Percentiles rank a stretch among this genome's conserved stretches.
phyloP scores from a whole-genome alignment of 2,888 invertebrate species.

The Noctua pronuba region DNA sequence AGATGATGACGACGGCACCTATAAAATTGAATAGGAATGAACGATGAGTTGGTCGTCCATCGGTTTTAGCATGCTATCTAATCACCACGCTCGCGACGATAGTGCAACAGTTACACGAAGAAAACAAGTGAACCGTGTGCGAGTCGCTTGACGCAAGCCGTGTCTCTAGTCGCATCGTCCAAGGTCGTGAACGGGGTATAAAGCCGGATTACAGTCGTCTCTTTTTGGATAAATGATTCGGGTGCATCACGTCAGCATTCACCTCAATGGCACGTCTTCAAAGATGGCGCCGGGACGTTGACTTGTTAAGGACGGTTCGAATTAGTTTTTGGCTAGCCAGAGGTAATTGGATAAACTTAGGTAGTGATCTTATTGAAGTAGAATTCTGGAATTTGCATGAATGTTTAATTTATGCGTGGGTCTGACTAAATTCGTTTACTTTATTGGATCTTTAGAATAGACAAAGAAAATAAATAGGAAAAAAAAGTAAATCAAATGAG shows the following conservation, averaged over 20 bases:
- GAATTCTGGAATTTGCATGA: slow-evolving; percentile 39
- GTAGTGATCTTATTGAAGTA: slow-evolving; percentile 25
- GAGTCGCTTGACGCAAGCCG: not conserved
- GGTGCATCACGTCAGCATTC: slow-evolving; percentile 37
- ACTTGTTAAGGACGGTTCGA: slow-evolving; percentile 23
- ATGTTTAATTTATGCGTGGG: slow-evolving; percentile 17
- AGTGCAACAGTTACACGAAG: not conserved
- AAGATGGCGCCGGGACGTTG: slow-evolving; percentile 35
- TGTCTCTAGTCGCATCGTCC: not conserved
- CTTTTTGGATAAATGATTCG: slow-evolving; percentile 29
- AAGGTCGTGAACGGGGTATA: not conserved
- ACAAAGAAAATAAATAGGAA: not conserved
- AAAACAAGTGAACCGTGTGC: not conserved
- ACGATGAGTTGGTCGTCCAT: not conserved
- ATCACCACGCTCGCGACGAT: not conserved
- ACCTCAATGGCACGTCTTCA: slow-evolving; percentile 15
- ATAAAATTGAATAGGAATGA: not conserved
- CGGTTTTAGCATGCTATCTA: not conserved
- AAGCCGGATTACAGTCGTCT: slow-evolving; percentile 34
- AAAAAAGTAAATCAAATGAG: not conserved
- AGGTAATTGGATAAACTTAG: slow-evolving; percentile 44
- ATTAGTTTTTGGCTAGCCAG: slow-evolving; percentile 51
- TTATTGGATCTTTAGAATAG: slow-evolving; percentile 9
- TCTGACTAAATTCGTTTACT: slow-evolving; percentile 4
- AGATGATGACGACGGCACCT: too few relatives aligned